Percentiles rank a stretch among this genome's conserved stretches.
phyloP scores from a whole-genome alignment of 2,888 invertebrate species.

The Latrodectus hesperus region DNA sequence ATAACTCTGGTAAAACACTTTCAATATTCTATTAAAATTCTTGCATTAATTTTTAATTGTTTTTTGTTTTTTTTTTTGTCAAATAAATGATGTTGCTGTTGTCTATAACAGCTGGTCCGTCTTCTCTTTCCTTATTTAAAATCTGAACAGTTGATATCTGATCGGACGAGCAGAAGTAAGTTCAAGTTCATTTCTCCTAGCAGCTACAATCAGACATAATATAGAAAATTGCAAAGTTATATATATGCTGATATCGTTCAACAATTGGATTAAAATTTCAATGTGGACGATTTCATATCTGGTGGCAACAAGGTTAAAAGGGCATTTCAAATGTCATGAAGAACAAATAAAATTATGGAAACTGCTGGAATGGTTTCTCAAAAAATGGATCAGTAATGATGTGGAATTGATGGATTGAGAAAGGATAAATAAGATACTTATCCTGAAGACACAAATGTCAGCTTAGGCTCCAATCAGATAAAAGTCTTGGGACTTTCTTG shows the following conservation, averaged over 20 bases:
- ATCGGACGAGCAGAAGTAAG: not conserved
- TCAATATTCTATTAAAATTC: too few species aligned
- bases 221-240: not conserved
- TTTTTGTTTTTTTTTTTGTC: too few species aligned
- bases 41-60: too few species aligned
- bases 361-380: not conserved
- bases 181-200: not conserved
- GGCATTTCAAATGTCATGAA: not conserved
- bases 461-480: not conserved
- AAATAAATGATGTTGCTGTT: too few species aligned
- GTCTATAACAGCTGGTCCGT: too few species aligned
- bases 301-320: not conserved
- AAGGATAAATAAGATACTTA: not conserved
- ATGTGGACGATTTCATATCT: not conserved
- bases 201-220: constrained; percentile 7
- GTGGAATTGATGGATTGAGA: not conserved
- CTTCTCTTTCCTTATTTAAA: too few species aligned
- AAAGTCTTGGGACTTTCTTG: constrained; percentile 4
- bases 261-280: not conserved
- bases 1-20: too few species aligned
- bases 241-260: too few species aligned
- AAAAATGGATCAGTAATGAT: not conserved
- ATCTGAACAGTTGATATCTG: too few species aligned
- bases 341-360: not conserved
- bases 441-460: not conserved